Evolutionary conservation across 23 tunicate genomes (phyloP).

Genomic region (Clavelina lepadiformis): DNA sequence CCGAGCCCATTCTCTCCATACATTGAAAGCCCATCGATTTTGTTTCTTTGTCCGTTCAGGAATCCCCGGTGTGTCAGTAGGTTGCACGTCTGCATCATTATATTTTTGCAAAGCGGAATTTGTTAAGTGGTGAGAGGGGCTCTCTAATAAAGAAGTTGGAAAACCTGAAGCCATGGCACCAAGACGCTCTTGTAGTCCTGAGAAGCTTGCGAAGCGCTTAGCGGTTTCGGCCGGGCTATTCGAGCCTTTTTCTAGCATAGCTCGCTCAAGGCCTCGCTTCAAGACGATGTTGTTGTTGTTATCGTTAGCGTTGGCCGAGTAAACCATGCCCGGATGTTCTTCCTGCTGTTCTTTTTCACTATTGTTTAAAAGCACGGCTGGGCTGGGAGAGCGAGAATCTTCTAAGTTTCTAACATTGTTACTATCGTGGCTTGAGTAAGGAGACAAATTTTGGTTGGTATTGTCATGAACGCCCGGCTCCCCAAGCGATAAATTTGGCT

Average conservation of each 20-base stretch:
- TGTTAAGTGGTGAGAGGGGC: too few species aligned
- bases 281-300: slow-evolving; percentile 13
- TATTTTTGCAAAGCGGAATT: slow-evolving; percentile 3
- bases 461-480: too few species aligned
- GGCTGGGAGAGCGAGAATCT: slow-evolving; percentile 1
- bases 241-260: slow-evolving; percentile 1
- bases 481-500: background rate
- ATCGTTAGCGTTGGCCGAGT: slow-evolving; percentile 9
- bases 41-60: slow-evolving; percentile 95
- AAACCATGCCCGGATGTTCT: background rate
- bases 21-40: slow-evolving; percentile 96
- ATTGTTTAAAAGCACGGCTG: background rate
- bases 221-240: background rate
- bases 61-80: slow-evolving; percentile 85
- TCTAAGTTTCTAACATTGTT: background rate
- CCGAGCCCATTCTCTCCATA: slow-evolving; percentile 96
- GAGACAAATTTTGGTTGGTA: background rate
- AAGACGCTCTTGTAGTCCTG: slow-evolving; percentile 21
- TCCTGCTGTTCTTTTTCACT: background rate
- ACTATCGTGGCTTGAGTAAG: background rate
- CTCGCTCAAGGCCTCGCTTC: background rate
- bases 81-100: slow-evolving; percentile 55
- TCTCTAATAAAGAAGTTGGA: background rate
- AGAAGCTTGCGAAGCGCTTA: background rate
- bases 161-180: background rate